Conservation (phyloP, 2,888 invertebrate genomes). For the Eremobia ochroleuca region DNA sequence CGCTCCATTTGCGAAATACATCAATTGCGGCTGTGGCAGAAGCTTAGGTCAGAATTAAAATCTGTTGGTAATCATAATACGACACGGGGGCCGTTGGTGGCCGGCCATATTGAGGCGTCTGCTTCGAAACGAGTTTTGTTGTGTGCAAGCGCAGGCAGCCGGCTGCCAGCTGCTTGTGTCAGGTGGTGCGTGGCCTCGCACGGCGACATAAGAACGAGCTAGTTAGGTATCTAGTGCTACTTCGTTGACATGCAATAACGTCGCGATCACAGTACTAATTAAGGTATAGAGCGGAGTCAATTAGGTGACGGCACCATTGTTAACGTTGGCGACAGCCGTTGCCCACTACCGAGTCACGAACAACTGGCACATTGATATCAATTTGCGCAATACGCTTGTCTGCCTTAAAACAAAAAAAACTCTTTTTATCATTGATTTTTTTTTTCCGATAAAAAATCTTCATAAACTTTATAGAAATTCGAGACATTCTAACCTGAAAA, state of each 20-base stretch:
- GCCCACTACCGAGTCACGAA: conserved; percentile 68
- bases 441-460: not conserved
- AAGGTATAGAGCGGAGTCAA: conserved; percentile 76
- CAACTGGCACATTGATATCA: conserved; percentile 45
- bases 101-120: conserved; percentile 86
- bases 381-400: conserved; percentile 43
- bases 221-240: conserved; percentile 59
- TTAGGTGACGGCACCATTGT: conserved; percentile 79
- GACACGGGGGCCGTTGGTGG: conserved; percentile 72
- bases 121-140: conserved; percentile 88
- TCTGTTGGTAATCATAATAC: conserved; percentile 68
- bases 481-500: not conserved
- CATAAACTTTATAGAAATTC: not conserved
- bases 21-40: conserved; percentile 35
- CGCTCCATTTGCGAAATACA: conserved; percentile 52
- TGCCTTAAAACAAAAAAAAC: no score
- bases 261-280: conserved; percentile 74
- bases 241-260: conserved; percentile 61
- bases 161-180: conserved; percentile 88
- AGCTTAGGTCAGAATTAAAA: conserved; percentile 60
- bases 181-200: conserved; percentile 87
- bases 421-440: not conserved
- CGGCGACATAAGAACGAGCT: conserved; percentile 77
- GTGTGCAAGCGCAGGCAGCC: conserved; percentile 84
- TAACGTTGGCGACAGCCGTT: conserved; percentile 71